Evolutionary conservation across 2,888 invertebrate genomes (phyloP).

Genomic region (Yponomeuta evonymella): DNA sequence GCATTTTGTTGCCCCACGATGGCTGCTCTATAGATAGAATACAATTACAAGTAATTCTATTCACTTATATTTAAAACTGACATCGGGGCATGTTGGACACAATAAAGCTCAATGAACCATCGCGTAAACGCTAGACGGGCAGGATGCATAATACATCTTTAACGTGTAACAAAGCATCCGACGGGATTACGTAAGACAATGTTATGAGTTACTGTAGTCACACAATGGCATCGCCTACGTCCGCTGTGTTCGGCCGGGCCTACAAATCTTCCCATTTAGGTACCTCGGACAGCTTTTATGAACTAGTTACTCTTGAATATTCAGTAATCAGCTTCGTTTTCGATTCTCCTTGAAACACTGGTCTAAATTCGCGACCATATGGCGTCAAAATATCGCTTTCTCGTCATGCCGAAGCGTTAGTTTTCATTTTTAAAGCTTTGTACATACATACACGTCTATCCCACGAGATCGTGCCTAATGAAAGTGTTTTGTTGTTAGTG

Average conservation of each 20-base stretch:
- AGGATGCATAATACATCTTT: conserved; percentile 60
- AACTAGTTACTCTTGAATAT: conserved; percentile 45
- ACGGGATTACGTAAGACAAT: conserved; percentile 63
- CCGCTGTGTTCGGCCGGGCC: conserved; percentile 26
- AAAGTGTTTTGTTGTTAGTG: conserved; percentile 8
- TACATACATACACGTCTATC: neutral
- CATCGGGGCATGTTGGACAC: conserved; percentile 23
- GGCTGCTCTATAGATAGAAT: neutral
- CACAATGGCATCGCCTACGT: conserved; percentile 37
- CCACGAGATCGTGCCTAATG: neutral
- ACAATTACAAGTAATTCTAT: conserved; percentile 8
- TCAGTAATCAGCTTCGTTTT: conserved; percentile 38
- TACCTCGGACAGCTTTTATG: conserved; percentile 57
- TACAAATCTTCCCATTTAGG: conserved; percentile 49
- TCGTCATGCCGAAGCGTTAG: neutral
- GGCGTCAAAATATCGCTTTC: conserved; percentile 4
- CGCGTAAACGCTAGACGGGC: conserved; percentile 52
- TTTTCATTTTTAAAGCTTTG: neutral
- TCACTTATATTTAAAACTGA: conserved; percentile 11
- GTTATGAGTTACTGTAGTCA: conserved; percentile 43
- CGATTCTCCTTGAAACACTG: conserved; percentile 40
- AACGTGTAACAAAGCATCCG: conserved; percentile 41
- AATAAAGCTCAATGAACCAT: conserved; percentile 58
- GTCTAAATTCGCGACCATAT: conserved; percentile 18
- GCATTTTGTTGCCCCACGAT: neutral